Evolutionary conservation across 2,113 vertebrate species (phyloP).

Genomic region (Morone saxatilis): DNA sequence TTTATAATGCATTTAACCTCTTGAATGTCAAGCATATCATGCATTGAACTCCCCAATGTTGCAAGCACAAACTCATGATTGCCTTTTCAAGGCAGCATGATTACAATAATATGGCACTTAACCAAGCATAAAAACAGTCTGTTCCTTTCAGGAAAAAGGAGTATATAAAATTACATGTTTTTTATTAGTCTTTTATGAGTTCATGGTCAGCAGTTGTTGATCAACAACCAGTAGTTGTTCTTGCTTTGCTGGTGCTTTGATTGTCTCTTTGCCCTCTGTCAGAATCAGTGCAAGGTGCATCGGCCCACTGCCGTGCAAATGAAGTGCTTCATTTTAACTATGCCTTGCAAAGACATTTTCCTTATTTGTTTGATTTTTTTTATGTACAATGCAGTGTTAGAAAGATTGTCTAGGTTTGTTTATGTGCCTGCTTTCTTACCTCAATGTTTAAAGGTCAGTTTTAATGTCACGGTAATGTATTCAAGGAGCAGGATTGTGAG

Average conservation of each 20-base stretch:
- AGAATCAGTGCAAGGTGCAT: slow-evolving; percentile 15
- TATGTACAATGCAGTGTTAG: background rate
- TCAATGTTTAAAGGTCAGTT: background rate
- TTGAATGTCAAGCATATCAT: background rate
- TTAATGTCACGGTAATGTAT: background rate
- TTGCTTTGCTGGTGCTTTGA: background rate
- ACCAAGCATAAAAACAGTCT: background rate
- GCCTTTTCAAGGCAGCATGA: slow-evolving; percentile 5
- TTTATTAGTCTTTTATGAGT: background rate
- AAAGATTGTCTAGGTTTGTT: background rate
- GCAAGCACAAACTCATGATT: background rate
- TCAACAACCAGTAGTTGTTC: too few relatives aligned
- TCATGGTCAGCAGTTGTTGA: background rate
- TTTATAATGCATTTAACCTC: background rate
- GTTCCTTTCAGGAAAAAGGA: background rate
- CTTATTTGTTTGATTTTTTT: background rate
- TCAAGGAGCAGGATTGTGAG: background rate
- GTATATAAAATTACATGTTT: background rate
- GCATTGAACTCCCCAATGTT: background rate
- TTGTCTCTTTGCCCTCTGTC: slow-evolving; percentile 19
- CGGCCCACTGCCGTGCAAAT: slow-evolving; percentile 25
- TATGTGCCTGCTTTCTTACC: background rate
- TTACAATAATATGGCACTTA: slow-evolving; percentile 1
- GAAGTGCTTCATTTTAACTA: slow-evolving; percentile 3
- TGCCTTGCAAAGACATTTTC: background rate